A percentile compares a stretch with the other conserved stretches of the same genome.
Evolutionary conservation across 2,888 invertebrate species (phyloP).

Genomic region (Lydus trimaculatus): DNA sequence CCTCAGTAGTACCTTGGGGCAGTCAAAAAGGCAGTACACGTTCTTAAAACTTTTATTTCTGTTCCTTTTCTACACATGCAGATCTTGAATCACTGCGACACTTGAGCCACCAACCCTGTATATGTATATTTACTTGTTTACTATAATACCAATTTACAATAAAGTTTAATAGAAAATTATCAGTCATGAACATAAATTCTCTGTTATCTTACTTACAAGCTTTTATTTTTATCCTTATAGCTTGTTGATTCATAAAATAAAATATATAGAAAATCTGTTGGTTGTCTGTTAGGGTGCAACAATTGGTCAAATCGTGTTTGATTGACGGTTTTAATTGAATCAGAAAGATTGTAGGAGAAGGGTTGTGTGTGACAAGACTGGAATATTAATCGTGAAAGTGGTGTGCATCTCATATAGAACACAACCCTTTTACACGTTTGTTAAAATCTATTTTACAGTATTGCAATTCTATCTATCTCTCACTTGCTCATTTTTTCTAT

Average conservation of each 20-base stretch:
- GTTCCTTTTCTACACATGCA: too few relatives aligned
- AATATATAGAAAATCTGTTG: too few relatives aligned
- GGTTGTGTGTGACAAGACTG: neutral
- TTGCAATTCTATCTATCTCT: neutral
- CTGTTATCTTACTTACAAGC: neutral
- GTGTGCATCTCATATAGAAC: constrained; percentile 26
- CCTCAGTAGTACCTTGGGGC: too few relatives aligned
- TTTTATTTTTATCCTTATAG: neutral
- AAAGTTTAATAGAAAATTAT: neutral
- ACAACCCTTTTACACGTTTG: constrained; percentile 16
- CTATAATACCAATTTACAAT: neutral
- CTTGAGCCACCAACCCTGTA: too few relatives aligned
- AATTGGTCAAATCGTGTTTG: constrained; percentile 27
- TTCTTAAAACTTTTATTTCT: too few relatives aligned
- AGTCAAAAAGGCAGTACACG: too few relatives aligned
- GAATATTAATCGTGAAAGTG: constrained; percentile 26
- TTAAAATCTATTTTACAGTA: constrained; percentile 29
- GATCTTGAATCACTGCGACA: too few relatives aligned
- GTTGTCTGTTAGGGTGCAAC: constrained; percentile 10
- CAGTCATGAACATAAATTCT: neutral
- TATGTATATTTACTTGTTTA: neutral
- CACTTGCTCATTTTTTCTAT: neutral
- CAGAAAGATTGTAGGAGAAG: constrained; percentile 15
- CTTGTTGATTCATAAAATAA: too few relatives aligned
- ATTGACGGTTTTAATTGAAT: constrained; percentile 35